A percentile compares a stretch with the other conserved stretches of the same genome.
These are phyloP conservation scores for Astreopora myriophthalma DNA, from an alignment of 64 coral and sea anemone species.

Conservation along the genomic window DNA sequence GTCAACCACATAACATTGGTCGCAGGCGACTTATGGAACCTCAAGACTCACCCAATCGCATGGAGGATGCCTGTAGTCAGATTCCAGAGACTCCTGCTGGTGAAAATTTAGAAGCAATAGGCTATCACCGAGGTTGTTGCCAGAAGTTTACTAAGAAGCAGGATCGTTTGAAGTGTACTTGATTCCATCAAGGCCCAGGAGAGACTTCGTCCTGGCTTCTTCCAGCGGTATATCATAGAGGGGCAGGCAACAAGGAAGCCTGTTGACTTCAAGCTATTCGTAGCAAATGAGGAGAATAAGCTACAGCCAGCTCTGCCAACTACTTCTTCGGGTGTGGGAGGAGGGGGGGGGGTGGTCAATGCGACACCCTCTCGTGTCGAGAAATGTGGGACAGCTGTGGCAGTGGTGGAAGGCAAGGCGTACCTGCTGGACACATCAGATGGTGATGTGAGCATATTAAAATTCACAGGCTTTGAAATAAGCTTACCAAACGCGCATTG, in stretches of 20 bases:
- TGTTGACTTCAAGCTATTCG: conserved; percentile 59
- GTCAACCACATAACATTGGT: conserved; percentile 33
- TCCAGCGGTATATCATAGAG: conserved; percentile 7
- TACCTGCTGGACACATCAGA: conserved; percentile 9
- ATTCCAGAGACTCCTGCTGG: background rate
- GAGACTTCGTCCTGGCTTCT: conserved; percentile 18
- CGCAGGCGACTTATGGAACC: background rate
- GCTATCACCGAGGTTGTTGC: conserved; percentile 52
- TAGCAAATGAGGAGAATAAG: conserved; percentile 60
- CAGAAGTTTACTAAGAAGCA: conserved; percentile 63
- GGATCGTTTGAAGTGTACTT: conserved; percentile 28
- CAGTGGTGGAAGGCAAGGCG: conserved; percentile 46
- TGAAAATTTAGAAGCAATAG: conserved; percentile 5
- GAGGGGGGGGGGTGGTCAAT: no score
- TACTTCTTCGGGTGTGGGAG: conserved; percentile 26
- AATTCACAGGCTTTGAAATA: background rate
- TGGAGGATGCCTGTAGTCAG: conserved; percentile 33
- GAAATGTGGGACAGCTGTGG: conserved; percentile 15
- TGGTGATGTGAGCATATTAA: conserved; percentile 51
- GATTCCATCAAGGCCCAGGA: conserved; percentile 56
- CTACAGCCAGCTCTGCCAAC: conserved; percentile 43
- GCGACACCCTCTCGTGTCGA: conserved; percentile 3
- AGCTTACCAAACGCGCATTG: background rate
- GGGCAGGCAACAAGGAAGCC: conserved; percentile 56
- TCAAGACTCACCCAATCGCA: conserved; percentile 12